Conservation (phyloP, 2,797 vertebrate genomes). For the Anableps anableps region DNA sequence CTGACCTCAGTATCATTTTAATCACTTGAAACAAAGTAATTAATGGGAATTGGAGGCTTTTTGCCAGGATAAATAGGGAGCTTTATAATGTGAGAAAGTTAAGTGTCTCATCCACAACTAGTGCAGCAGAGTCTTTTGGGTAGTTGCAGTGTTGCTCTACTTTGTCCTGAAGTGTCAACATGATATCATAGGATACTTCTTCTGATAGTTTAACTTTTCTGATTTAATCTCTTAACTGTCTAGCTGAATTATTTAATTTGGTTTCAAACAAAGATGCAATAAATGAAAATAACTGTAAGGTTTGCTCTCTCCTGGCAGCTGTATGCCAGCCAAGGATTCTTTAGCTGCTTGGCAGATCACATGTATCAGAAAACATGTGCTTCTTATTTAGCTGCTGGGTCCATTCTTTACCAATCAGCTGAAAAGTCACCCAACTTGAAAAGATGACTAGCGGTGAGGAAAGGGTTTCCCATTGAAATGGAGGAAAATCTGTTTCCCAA, state of each 20-base stretch:
- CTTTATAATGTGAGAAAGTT: background rate
- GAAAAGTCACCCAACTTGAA: background rate
- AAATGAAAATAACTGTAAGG: background rate
- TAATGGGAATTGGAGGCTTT: background rate
- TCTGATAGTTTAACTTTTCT: too few relatives aligned
- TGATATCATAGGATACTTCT: too few relatives aligned
- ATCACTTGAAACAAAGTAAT: background rate
- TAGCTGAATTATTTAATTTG: background rate
- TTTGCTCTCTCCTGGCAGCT: constrained; percentile 49
- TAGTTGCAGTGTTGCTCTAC: background rate
- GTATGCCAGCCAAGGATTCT: constrained; percentile 41
- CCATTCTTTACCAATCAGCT: background rate
- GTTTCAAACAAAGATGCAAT: background rate
- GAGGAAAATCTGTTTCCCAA: background rate
- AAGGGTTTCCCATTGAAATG: background rate
- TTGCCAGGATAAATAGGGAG: background rate
- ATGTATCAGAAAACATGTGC: constrained; percentile 23
- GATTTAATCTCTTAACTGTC: background rate
- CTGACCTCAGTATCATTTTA: background rate
- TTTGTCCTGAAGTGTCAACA: too few relatives aligned
- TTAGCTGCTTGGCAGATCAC: constrained; percentile 62
- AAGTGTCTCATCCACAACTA: background rate
- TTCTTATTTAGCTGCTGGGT: background rate
- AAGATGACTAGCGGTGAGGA: background rate
- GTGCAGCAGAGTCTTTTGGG: background rate